phyloP scores from a whole-genome alignment of 2,797 vertebrate species.

The Artibeus jamaicensis region DNA sequence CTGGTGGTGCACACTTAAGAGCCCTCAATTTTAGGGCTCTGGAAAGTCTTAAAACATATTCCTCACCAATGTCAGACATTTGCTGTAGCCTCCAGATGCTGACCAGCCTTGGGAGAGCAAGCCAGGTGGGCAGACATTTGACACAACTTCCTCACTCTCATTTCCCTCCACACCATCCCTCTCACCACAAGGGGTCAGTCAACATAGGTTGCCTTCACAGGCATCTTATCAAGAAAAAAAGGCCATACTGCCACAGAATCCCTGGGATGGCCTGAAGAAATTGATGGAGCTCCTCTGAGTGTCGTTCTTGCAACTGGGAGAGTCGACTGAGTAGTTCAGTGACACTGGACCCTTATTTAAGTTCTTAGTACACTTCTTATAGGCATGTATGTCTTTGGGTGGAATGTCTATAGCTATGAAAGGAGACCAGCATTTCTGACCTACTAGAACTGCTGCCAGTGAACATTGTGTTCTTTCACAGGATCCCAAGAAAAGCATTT shows the following conservation, averaged over 20 bases:
- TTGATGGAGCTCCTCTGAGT: not conserved
- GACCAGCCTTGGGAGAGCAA: not conserved
- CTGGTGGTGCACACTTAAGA: too few species aligned
- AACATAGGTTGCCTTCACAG: not conserved
- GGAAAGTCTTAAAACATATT: not conserved
- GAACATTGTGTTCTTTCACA: too few species aligned
- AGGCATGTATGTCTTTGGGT: not conserved
- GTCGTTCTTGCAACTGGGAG: not conserved
- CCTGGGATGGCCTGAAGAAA: not conserved
- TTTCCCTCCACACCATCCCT: not conserved
- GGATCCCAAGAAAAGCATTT: too few species aligned
- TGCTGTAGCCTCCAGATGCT: fast-evolving
- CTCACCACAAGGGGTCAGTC: not conserved
- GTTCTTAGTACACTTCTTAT: not conserved
- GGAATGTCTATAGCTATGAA: not conserved
- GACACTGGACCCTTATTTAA: not conserved
- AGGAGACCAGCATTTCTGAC: not conserved
- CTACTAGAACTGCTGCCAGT: not conserved
- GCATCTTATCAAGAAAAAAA: not conserved
- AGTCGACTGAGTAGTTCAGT: not conserved
- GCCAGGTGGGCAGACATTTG: not conserved
- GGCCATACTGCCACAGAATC: not conserved
- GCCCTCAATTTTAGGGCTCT: not conserved
- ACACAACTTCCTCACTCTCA: not conserved
- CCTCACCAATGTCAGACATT: not conserved